These are phyloP conservation scores for Esox lucius DNA, from an alignment of 2,797 vertebrate species.

Conservation along the genomic window DNA sequence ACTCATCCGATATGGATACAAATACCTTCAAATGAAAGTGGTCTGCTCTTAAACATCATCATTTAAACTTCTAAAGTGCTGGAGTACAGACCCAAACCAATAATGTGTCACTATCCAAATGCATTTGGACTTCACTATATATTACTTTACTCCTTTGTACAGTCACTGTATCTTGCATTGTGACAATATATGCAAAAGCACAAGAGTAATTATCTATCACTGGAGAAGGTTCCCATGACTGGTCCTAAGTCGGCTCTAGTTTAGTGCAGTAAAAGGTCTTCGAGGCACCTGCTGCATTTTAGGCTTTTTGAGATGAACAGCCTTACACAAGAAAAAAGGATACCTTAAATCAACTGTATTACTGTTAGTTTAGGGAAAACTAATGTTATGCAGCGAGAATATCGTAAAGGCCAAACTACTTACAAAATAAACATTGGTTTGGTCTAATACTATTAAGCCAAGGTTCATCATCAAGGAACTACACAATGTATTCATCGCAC, in stretches of 20 bases:
- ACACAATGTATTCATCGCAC: constrained; percentile 66
- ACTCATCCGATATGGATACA: no score
- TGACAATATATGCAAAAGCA: constrained; percentile 76
- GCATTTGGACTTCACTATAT: neutral
- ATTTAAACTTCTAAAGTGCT: no score
- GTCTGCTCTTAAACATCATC: no score
- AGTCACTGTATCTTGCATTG: constrained; percentile 78
- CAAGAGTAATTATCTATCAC: constrained; percentile 65
- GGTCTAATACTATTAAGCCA: constrained; percentile 63
- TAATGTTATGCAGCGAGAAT: constrained; percentile 24
- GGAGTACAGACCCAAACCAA: no score
- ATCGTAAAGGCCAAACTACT: constrained; percentile 45
- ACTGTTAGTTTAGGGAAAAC: constrained; percentile 16
- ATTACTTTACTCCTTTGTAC: constrained; percentile 69
- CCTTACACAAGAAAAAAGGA: constrained; percentile 25
- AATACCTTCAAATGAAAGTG: no score
- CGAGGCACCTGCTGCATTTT: constrained; percentile 78
- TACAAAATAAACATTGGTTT: constrained; percentile 61
- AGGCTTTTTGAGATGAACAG: constrained; percentile 62
- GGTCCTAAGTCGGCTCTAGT: constrained; percentile 70
- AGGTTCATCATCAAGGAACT: constrained; percentile 66
- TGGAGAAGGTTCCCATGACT: constrained; percentile 58
- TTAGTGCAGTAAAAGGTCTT: constrained; percentile 74
- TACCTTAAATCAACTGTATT: constrained; percentile 28
- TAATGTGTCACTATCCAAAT: no score